phyloP scores from a whole-genome alignment of 2,888 invertebrate genomes.

The Deladenus siricidicola region DNA sequence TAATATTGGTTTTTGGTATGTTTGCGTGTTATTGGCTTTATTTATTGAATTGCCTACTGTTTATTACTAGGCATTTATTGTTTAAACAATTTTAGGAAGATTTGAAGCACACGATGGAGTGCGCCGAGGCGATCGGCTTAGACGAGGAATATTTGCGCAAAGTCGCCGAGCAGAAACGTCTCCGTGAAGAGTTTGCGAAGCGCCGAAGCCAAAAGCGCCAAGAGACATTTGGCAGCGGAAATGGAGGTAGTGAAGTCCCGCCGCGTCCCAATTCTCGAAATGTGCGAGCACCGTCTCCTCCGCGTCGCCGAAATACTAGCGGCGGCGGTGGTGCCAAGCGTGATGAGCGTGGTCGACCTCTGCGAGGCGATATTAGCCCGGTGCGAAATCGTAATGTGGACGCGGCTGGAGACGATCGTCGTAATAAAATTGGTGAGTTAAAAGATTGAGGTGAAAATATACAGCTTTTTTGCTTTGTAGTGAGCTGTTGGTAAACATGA shows the following conservation, averaged over 20 bases:
- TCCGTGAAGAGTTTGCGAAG: slow-evolving; percentile 38
- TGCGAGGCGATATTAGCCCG: not conserved
- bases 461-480: too few relatives aligned
- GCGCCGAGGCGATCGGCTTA: slow-evolving; percentile 45
- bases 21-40: too few relatives aligned
- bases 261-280: too few relatives aligned
- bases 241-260: not conserved
- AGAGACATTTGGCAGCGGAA: slow-evolving; percentile 1
- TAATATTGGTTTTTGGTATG: too few relatives aligned
- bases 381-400: too few relatives aligned
- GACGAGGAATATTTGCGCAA: slow-evolving; percentile 45
- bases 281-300: not conserved
- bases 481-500: too few relatives aligned
- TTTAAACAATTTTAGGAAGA: slow-evolving; percentile 5
- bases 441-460: too few relatives aligned
- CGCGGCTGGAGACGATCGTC: too few relatives aligned
- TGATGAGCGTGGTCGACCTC: not conserved
- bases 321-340: not conserved
- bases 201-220: slow-evolving; percentile 26
- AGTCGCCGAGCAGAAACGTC: slow-evolving; percentile 47
- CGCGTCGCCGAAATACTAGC: not conserved
- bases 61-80: not conserved
- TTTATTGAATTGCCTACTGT: too few relatives aligned
- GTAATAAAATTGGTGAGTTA: too few relatives aligned
- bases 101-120: slow-evolving; percentile 30